Conservation (phyloP, 2,113 vertebrate genomes). For the human (Homo sapiens) region DNA sequence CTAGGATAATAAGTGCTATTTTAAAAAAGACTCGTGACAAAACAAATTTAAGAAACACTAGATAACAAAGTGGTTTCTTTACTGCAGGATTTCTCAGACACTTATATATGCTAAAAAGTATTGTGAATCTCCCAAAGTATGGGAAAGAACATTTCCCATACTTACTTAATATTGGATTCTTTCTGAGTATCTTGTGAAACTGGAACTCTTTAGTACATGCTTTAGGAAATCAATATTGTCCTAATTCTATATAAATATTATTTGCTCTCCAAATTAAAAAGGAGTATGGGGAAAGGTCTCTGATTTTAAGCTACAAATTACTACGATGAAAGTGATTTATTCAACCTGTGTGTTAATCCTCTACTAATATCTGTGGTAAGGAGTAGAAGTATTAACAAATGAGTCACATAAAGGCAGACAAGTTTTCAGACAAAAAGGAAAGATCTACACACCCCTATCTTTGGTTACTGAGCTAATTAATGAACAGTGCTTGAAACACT, state of each 20-base stretch:
- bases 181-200: not conserved
- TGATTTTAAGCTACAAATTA: not conserved
- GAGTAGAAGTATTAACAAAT: slow-evolving; percentile 7
- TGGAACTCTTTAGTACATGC: not conserved
- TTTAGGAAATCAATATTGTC: not conserved
- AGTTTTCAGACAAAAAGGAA: not conserved
- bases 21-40: not conserved
- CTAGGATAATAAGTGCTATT: not conserved
- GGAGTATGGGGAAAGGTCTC: not conserved
- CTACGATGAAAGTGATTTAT: not conserved
- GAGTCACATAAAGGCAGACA: not conserved
- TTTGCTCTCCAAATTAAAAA: not conserved
- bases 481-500: not conserved
- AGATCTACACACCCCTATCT: not conserved
- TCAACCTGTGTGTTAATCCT: not conserved
- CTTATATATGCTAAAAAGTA: not conserved
- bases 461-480: not conserved
- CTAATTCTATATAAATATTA: not conserved
- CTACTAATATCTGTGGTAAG: not conserved
- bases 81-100: not conserved
- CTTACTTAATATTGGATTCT: not conserved
- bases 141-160: not conserved
- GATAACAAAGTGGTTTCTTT: not conserved
- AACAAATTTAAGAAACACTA: slow-evolving; percentile 13
- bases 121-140: not conserved